Base-by-base conservation (phyloP, 2,888 invertebrate species). In the Loripinus fragilis region DNA sequence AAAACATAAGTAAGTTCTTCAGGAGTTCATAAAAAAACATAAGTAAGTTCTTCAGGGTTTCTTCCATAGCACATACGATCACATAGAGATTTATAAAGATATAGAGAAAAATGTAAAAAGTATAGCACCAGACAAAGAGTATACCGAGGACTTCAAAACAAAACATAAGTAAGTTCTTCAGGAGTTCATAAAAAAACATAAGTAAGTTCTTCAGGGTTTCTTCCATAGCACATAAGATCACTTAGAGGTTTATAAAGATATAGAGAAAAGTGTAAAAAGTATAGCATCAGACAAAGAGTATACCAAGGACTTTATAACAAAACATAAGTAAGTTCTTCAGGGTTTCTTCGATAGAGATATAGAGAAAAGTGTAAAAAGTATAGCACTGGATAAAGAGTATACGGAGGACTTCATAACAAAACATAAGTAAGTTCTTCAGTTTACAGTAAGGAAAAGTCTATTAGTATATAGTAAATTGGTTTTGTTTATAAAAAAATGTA, bases 241-340 rank as follows among this genome's bases (percentile, higher is more conserved):
- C 92, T 95, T 95, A 83, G 96, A 97, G 91, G 96, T 97, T 82
- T 97, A 97, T 92, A 95, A 95, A 89, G 95, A 96, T 91, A 96
- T 97, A 88, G 96, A 96, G 91, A 95, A 95, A 78, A 95, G 96
- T 87, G 95, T 98, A 86, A 96, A 97, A 91, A 95, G 95, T 81
- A 95, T 98, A 83, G 96, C 96, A 94, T 97, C 97, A 23, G 95
- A 95, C 81, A 97, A 97, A 86, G 98, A 98, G 94, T 98, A 98
- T 93, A 96, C 96, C 3, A 71, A 75, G 93, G 97, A 97, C 91
- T 97, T 98, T 91, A 96, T 97, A 81, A 96, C 96, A 91, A 97
- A 97, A 94, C 96, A 97, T 94, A 97, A 96, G 97, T 98, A 94
- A 94, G 45, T 12, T 45, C 15, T 20, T 20, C 2, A 12, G 3